Conservation (phyloP, 2,888 invertebrate species). For the Apodemia mormo region DNA sequence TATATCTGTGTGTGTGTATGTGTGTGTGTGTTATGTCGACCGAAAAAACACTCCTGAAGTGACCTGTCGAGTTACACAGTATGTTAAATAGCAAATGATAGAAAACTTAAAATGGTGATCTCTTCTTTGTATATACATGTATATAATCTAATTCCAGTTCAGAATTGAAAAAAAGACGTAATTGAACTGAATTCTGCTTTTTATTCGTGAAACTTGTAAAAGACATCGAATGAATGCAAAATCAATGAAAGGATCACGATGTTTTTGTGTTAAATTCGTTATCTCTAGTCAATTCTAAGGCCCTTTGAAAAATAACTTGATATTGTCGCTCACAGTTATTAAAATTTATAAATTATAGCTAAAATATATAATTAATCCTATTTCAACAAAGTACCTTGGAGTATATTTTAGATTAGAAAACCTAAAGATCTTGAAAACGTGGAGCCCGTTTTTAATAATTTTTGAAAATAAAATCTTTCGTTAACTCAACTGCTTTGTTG, state of each 20-base stretch:
- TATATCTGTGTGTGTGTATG: too few relatives aligned
- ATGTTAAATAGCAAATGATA: too few relatives aligned
- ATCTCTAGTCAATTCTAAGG: not conserved
- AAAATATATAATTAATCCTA: too few relatives aligned
- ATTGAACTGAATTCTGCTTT: not conserved
- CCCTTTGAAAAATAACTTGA: conserved; percentile 1
- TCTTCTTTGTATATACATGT: not conserved
- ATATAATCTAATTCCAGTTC: not conserved
- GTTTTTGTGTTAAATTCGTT: conserved; percentile 10
- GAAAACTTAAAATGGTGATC: not conserved
- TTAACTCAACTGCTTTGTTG: too few relatives aligned
- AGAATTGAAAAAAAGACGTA: not conserved
- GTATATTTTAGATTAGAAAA: too few relatives aligned
- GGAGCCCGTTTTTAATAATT: too few relatives aligned
- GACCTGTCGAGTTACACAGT: too few relatives aligned
- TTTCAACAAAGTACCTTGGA: too few relatives aligned
- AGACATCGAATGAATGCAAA: conserved; percentile 4
- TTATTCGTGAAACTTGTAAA: not conserved
- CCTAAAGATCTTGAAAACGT: too few relatives aligned
- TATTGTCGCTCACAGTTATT: not conserved
- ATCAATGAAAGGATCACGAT: conserved; percentile 1
- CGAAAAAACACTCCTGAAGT: too few relatives aligned
- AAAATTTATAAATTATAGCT: not conserved
- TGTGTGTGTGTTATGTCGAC: too few relatives aligned
- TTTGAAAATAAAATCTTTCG: too few relatives aligned